These are phyloP conservation scores for Psix sp. DNA, from an alignment of 1,140 invertebrate species.

Conservation along the genomic window DNA sequence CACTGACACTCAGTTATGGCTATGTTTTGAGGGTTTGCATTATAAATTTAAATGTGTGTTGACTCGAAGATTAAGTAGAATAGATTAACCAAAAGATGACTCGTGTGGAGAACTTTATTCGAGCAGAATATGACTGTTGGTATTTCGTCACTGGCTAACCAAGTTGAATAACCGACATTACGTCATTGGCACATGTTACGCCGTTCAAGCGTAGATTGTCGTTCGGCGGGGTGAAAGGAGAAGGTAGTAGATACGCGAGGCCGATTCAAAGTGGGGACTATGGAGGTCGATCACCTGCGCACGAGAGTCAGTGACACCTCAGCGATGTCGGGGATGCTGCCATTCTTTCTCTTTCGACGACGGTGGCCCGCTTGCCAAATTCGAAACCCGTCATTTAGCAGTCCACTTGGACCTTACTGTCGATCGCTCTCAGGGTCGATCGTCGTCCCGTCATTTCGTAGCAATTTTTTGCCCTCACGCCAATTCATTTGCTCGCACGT, in stretches of 20 bases:
- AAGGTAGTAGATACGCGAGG: slow-evolving; percentile 56
- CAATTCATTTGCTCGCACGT: too few relatives aligned
- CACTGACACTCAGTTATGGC: too few relatives aligned
- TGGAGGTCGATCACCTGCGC: slow-evolving; percentile 78
- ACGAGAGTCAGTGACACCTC: slow-evolving; percentile 77
- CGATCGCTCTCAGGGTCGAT: slow-evolving; percentile 37
- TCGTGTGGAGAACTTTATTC: slow-evolving; percentile 53
- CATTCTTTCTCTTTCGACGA: slow-evolving; percentile 61
- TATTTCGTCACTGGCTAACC: slow-evolving; percentile 74
- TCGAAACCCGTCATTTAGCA: slow-evolving; percentile 36
- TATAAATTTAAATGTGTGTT: too few relatives aligned
- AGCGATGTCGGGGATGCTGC: slow-evolving; percentile 65
- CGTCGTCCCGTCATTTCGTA: too few relatives aligned
- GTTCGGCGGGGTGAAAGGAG: slow-evolving; percentile 44
- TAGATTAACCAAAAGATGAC: not conserved
- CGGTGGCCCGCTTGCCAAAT: slow-evolving; percentile 53
- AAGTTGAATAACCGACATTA: slow-evolving; percentile 77
- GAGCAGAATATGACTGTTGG: slow-evolving; percentile 65
- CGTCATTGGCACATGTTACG: slow-evolving; percentile 73
- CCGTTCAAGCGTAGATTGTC: slow-evolving; percentile 48
- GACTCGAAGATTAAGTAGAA: not conserved
- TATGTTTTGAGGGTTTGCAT: too few relatives aligned
- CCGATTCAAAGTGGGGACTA: slow-evolving; percentile 63
- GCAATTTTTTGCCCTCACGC: too few relatives aligned
- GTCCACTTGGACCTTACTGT: slow-evolving; percentile 44